Percentiles rank a stretch among this genome's conserved stretches.
Conservation (phyloP, 2,113 vertebrate genomes). For the Oreocharis arfaki region DNA sequence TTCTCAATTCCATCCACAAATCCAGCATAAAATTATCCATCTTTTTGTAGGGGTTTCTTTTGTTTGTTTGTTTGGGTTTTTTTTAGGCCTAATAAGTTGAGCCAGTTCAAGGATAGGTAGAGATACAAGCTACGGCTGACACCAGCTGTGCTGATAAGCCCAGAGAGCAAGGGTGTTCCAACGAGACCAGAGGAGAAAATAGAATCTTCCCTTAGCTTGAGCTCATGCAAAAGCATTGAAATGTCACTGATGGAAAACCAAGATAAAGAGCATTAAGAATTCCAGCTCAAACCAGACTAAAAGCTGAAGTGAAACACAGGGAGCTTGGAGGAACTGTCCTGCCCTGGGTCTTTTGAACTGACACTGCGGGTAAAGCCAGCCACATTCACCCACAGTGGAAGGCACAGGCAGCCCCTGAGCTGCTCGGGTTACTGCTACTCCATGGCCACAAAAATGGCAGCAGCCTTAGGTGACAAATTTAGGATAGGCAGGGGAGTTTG, state of each 20-base stretch:
- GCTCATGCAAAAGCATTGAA: not conserved
- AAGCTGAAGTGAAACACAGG: not conserved
- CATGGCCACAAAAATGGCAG: not conserved
- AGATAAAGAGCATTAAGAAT: conserved; percentile 8
- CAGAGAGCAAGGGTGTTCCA: not conserved
- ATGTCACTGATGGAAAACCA: not conserved
- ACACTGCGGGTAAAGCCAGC: not conserved
- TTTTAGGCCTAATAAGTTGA: not conserved
- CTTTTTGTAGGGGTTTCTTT: not conserved
- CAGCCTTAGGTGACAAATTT: not conserved
- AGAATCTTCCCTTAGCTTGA: not conserved
- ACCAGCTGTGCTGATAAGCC: not conserved
- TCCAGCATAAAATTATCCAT: not conserved
- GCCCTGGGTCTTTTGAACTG: not conserved
- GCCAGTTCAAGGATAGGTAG: not conserved
- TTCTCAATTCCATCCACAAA: not conserved
- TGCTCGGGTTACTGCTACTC: not conserved
- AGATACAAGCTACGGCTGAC: conserved; percentile 8
- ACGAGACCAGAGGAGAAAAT: not conserved
- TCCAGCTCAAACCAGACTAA: not conserved
- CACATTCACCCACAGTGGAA: not conserved
- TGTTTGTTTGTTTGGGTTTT: too few species aligned
- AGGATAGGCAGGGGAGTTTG: not conserved
- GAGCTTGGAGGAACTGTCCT: not conserved
- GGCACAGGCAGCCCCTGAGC: not conserved